phyloP scores from a whole-genome alignment of 2,888 invertebrate species.

The Cosmia pyralina region DNA sequence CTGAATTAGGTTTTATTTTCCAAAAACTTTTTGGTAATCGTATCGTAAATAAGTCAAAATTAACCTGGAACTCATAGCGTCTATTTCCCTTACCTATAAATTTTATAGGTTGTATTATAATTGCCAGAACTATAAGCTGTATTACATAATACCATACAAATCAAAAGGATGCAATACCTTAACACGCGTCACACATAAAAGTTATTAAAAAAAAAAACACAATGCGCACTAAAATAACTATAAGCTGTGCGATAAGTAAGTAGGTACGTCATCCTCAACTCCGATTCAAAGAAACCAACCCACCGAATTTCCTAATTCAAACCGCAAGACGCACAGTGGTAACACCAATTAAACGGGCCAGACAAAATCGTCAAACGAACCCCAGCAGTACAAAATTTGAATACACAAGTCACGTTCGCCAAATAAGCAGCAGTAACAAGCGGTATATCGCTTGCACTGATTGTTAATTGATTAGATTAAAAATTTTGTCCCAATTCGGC shows the following conservation, averaged over 20 bases:
- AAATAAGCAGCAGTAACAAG: conserved; percentile 90
- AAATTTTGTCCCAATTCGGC: conserved; percentile 86
- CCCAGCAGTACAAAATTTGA: conserved; percentile 81
- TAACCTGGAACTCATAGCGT: not conserved
- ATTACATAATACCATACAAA: conserved; percentile 9
- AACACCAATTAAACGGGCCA: conserved; percentile 81
- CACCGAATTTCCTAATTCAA: conserved; percentile 36
- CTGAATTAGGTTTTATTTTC: not conserved
- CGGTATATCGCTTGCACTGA: conserved; percentile 90
- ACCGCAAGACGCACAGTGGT: conserved; percentile 75
- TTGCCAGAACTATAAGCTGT: too few relatives aligned
- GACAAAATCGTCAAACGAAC: conserved; percentile 86
- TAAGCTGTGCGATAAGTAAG: not conserved
- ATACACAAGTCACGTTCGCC: conserved; percentile 88
- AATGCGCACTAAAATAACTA: conserved; percentile 17
- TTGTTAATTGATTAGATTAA: conserved; percentile 91
- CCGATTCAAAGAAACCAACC: conserved; percentile 20
- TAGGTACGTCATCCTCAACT: conserved; percentile 13
- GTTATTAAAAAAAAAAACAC: conserved; percentile 9
- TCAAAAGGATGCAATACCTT: not conserved
- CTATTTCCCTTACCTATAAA: too few relatives aligned
- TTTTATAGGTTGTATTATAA: too few relatives aligned
- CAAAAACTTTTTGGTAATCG: not conserved
- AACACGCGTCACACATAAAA: conserved; percentile 14
- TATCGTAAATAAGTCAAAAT: not conserved